Base-by-base conservation (phyloP, 1,140 invertebrate genomes). In the Papilio machaon region DNA sequence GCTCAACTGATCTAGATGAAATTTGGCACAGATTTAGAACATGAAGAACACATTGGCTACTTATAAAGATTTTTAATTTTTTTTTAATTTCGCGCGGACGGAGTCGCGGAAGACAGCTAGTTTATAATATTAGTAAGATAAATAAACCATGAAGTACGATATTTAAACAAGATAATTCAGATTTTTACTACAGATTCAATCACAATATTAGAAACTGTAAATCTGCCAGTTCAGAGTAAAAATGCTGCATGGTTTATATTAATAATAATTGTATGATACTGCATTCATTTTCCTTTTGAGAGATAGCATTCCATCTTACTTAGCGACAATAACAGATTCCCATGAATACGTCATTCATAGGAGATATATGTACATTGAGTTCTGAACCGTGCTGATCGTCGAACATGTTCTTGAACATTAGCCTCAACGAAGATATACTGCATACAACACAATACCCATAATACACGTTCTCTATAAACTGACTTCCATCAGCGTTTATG, bases 401-500 rank as follows among this genome's bases (percentile, higher is more conserved):
- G 64, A 23, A 30, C 74, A 23, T 47, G 74, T 75, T 49, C 46
- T 8, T 15, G 19, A 49, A 43, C 76, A 79, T 79, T 79, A 79
- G 38, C 19, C 17, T 67, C 77, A 64, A 79, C 67, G 77, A 79
- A 19, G 77, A 79, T 79, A 67, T 74, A 82, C 52, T 74, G 19
- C 43, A 49, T 77, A 38, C 80, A 82, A 64, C 47, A 43, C 70
- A 58, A 82, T 74, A 47, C 73, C 79, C 70, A 78, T 81, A 80
- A 52, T 75, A 49, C 77, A 80, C 80, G 73, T 13, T 78, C 19
- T 76, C 85, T 58, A 87, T 90, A 88, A 91, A 85, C 87, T 85
- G 85, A 87, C 89, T 91, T 86, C 86, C 82, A 87, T 87, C 84
- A 86, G 87, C 87, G 88, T 86, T 90, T 89, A 89, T 89, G 87